Evolutionary conservation across 2,888 invertebrate species (phyloP).

Genomic region (Nomada fucata): DNA sequence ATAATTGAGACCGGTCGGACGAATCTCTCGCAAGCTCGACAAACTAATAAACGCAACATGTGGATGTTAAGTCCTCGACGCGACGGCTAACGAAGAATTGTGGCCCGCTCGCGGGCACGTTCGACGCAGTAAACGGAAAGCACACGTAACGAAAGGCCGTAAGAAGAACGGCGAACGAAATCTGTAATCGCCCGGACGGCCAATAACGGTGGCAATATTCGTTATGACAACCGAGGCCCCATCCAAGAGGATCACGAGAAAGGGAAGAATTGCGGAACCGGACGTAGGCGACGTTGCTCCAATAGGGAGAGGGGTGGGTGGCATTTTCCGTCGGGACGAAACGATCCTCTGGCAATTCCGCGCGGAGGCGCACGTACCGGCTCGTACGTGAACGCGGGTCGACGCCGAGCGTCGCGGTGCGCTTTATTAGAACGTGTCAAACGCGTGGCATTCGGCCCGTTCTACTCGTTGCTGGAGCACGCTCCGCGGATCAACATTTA

Average conservation of each 20-base stretch:
- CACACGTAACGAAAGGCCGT: neutral
- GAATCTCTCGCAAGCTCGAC: too few species aligned
- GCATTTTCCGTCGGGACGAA: constrained; percentile 18
- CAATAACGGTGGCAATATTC: constrained; percentile 42
- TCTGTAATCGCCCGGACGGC: constrained; percentile 13
- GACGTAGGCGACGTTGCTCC: constrained; percentile 16
- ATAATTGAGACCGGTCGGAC: too few species aligned
- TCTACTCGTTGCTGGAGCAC: neutral
- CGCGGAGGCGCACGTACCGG: constrained; percentile 35
- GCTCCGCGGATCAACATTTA: constrained; percentile 20
- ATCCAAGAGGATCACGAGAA: neutral
- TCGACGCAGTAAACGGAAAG: neutral
- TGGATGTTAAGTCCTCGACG: neutral
- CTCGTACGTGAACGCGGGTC: constrained; percentile 35
- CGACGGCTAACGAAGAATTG: too few species aligned
- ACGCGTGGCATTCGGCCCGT: constrained; percentile 70
- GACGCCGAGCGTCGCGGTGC: constrained; percentile 28
- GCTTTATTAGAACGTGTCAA: constrained; percentile 79
- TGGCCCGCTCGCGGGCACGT: neutral
- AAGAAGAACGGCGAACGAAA: constrained; percentile 17
- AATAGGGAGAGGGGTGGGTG: neutral
- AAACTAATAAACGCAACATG: too few species aligned
- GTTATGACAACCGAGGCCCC: constrained; percentile 14
- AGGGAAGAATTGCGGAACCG: constrained; percentile 19
- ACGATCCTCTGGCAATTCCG: constrained; percentile 34